Conservation (phyloP, 2,113 vertebrate genomes). For the Melanostigma gelatinosum region DNA sequence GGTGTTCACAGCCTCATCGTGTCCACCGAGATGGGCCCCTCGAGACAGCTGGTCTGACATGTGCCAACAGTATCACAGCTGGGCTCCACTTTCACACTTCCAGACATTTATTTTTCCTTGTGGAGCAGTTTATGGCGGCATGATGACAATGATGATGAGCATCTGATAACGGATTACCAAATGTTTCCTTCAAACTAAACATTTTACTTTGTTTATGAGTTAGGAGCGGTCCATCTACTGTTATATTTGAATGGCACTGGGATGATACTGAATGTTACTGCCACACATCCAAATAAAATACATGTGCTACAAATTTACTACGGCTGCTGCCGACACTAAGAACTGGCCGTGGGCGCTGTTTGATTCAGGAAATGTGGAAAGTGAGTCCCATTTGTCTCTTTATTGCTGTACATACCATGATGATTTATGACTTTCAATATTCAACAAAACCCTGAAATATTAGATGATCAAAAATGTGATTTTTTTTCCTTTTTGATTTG, state of each 20-base stretch:
- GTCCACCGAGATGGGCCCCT: constrained; percentile 39
- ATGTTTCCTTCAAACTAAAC: background rate
- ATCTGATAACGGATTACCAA: background rate
- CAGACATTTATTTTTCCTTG: background rate
- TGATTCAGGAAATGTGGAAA: background rate
- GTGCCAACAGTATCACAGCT: constrained; percentile 43
- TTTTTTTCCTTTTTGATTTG: background rate
- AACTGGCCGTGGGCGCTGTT: background rate
- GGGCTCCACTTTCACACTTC: constrained; percentile 16
- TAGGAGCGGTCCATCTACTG: background rate
- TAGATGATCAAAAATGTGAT: background rate
- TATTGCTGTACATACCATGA: no score
- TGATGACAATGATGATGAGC: constrained; percentile 26
- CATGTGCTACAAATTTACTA: background rate
- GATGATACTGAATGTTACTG: background rate
- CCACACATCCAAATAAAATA: background rate
- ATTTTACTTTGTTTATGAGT: background rate
- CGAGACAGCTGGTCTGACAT: constrained; percentile 53
- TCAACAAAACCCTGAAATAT: background rate
- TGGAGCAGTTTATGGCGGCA: background rate
- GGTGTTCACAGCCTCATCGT: constrained; percentile 53
- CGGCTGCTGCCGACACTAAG: background rate
- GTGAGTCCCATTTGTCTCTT: background rate
- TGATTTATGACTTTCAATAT: background rate
- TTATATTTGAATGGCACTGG: no score